phyloP scores from a whole-genome alignment of 2,797 vertebrate species.

The Cirrhinus molitorella region DNA sequence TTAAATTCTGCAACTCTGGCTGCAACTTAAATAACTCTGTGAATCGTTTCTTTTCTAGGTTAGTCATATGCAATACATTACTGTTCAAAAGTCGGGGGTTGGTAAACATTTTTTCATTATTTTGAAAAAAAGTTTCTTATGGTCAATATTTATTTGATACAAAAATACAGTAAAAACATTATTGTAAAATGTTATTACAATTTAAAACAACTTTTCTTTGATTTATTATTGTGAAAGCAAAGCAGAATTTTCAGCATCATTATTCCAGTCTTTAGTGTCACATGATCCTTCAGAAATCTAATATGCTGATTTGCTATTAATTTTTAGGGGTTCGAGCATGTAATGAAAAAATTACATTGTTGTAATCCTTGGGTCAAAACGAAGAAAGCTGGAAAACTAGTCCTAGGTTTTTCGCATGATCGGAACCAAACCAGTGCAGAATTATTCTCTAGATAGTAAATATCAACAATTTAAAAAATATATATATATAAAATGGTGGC shows the following conservation, averaged over 20 bases:
- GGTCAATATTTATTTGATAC: neutral
- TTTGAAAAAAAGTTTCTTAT: neutral
- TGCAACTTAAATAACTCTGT: conserved; percentile 21
- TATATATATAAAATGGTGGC: too few relatives aligned
- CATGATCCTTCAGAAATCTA: neutral
- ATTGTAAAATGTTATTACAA: neutral
- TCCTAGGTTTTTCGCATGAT: too few relatives aligned
- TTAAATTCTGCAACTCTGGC: conserved; percentile 33
- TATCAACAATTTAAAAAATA: too few relatives aligned
- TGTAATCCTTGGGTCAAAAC: too few relatives aligned
- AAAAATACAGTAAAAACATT: neutral
- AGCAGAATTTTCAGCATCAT: neutral
- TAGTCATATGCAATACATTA: neutral
- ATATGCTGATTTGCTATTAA: neutral
- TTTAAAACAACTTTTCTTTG: neutral
- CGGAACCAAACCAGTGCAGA: too few relatives aligned
- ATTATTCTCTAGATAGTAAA: too few relatives aligned
- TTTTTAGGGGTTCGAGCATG: too few relatives aligned
- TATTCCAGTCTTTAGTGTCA: neutral
- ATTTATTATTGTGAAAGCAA: neutral
- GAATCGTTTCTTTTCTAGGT: neutral
- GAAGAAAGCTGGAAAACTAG: too few relatives aligned
- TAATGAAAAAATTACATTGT: too few relatives aligned
- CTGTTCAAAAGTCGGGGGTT: neutral
- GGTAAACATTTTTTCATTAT: neutral